Conservation (phyloP, 1,140 invertebrate species). For the Neuroterus valhalla region DNA sequence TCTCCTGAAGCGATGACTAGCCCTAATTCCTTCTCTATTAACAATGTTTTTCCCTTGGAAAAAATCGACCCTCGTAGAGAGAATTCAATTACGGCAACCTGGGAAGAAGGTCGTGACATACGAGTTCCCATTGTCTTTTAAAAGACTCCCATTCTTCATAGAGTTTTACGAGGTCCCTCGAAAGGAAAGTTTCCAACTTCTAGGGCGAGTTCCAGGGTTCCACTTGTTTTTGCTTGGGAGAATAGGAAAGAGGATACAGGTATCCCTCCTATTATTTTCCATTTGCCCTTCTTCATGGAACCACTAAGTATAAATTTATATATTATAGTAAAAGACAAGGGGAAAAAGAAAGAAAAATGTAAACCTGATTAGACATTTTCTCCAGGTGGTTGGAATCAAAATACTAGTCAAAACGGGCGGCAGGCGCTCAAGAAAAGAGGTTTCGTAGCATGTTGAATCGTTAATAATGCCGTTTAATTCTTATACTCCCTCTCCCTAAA, state of each 20-base stretch:
- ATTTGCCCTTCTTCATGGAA: constrained; percentile 1
- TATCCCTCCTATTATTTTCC: neutral
- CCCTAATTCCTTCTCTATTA: neutral
- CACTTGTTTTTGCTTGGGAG: too few species aligned
- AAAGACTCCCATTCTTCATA: constrained; percentile 1
- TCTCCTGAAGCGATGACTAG: neutral
- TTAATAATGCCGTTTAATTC: too few species aligned
- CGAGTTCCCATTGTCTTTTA: constrained; percentile 5
- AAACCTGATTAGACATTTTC: too few species aligned
- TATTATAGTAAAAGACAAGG: too few species aligned
- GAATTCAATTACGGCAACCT: neutral
- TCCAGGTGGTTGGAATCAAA: too few species aligned
- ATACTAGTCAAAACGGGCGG: too few species aligned
- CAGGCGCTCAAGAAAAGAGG: too few species aligned
- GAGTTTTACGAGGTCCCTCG: neutral
- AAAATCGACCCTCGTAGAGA: neutral
- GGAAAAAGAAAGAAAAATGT: too few species aligned
- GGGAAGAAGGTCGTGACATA: neutral
- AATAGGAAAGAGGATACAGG: too few species aligned
- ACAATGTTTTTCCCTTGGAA: neutral
- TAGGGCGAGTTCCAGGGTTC: neutral
- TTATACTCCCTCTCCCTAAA: too few species aligned
- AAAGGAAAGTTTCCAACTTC: constrained; percentile 11
- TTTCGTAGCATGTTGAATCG: too few species aligned
- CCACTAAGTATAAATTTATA: neutral